Evolutionary conservation across 2,888 invertebrate species (phyloP).

Genomic region (Caenorhabditis plicata): DNA sequence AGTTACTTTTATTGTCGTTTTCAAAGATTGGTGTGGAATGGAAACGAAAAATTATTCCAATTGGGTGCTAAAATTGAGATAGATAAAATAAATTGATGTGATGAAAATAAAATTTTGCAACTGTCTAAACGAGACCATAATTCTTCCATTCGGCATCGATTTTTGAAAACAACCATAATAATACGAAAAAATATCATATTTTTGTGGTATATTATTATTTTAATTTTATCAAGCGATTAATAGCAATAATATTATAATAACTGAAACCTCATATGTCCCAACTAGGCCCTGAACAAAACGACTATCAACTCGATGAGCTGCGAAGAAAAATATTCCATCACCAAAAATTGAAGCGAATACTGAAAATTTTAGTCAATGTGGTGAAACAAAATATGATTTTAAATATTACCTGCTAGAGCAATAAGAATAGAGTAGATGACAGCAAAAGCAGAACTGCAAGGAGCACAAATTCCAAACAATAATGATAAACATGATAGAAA

Average conservation of each 20-base stretch:
- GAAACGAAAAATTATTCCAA: too few species aligned
- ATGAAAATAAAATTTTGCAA: background rate
- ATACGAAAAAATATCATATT: too few species aligned
- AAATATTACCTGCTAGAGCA: constrained; percentile 51
- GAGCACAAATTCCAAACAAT: constrained; percentile 59
- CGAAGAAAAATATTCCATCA: constrained; percentile 63
- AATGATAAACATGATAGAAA: constrained; percentile 49
- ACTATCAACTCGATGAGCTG: constrained; percentile 63
- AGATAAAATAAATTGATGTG: too few species aligned
- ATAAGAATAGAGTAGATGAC: constrained; percentile 57
- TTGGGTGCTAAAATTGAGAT: too few species aligned
- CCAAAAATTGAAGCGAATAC: constrained; percentile 43
- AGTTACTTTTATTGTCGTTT: too few species aligned
- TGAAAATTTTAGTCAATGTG: constrained; percentile 9
- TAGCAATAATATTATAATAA: background rate
- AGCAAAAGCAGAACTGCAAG: constrained; percentile 59
- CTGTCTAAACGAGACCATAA: too few species aligned
- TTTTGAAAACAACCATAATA: too few species aligned
- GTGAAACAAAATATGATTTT: background rate
- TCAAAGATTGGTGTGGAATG: too few species aligned
- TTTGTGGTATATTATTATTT: too few species aligned
- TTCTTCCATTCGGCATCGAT: too few species aligned
- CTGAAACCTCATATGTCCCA: constrained; percentile 64
- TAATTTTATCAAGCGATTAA: too few species aligned
- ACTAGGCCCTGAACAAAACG: constrained; percentile 63